Base-by-base conservation (phyloP, 2,113 vertebrate genomes). In the Leucoraja erinaceus region DNA sequence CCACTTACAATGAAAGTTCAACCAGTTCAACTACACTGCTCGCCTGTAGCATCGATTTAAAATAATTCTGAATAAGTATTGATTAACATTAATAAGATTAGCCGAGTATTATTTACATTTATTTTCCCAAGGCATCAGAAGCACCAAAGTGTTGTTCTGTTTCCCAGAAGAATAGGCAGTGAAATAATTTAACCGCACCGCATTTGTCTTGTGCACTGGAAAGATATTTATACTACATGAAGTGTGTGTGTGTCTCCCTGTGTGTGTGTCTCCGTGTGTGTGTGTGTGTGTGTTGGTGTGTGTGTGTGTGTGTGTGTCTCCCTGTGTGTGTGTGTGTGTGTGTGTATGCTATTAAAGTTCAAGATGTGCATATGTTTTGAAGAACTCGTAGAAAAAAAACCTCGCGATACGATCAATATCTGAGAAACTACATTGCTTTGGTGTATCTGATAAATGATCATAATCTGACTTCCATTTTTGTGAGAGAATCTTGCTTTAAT, bases 391-490 rank as follows among this genome's bases (percentile, higher is more conserved):
- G 20, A 33, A 70, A 72, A 90, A 86, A 88, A 91, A 86, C 59
- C 3, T 68, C 25, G 14, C 38, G 66, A 47, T 6, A 68, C 33
- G 90, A 91, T 91, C 38, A 47, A 91, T 91, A 91, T 91, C 90
- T 91, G 33, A 91, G 90, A 18, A 91, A 72, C 66, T 91, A 38
- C 72, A 91, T 91, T 38, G 66, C 68, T 91, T 59, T 91, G 66
- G 68, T 74, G 38, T 47, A 38, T 91, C 83, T 28, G 68, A 91
- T 70, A 54, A 22, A 25, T 25, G 66, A 91, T 91, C 66, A 47
- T 54, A 72, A 91, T 91, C 90, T 72, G 68, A 72, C 68, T 91
- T 91, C 20, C 88, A 91, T 47, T 91, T 90, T 70, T 91, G 66
- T 47, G 33, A 68, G 88, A 47, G 16, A 18, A 72, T 8, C 66